Base-by-base conservation (phyloP, 2,888 invertebrate genomes). In the Trimorus sp. region DNA sequence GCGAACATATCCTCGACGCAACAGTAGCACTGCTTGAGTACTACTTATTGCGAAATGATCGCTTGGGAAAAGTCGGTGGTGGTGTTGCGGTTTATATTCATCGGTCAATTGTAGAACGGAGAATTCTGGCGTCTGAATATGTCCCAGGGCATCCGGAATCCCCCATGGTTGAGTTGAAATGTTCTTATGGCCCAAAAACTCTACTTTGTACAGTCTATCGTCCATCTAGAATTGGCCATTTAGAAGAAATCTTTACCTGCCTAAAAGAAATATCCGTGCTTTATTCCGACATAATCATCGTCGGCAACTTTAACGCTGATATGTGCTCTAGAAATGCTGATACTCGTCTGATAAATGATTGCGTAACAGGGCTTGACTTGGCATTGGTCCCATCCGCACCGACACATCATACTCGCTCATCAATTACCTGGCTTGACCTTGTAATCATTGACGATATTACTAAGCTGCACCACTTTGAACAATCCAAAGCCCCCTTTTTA, bases 371-470 rank as follows among this genome's bases (percentile, higher is more conserved):
- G 2, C 37, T 15, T 49, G 48, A 45, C 42, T 37, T 49, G 1
- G 8, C 11, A 15, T 14, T 51, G 4, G n/a, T 66, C 7, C 56
- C 45, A 1, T 56, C 26, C 4, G 56, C 45, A 6, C 49, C 69
- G 15, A 58, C 69, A 3, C 69, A 69, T 38, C 69, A 69, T 12
- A 69, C 69, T 4, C 4, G 56, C 37, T 49, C 38, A 1, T 58
- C 69, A 11, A 37, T 49, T 7, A 58, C 69, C 9, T 60, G 53
- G 59, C 36, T 60, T 1, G 53, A 71, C n/a, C 16, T 71, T 3
- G 42, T 58, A 2, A 40, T 60, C 6, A 53, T 60, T 11, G 53
- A 53, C 26, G 71, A 71, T 40, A 38, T 53, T 3, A n/a, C 42
- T 7, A 71, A 60, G n/a, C 42, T 71, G n/a, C 2, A 5, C 11